Conservation (phyloP, 2,113 vertebrate genomes). For the Promerops cafer region DNA sequence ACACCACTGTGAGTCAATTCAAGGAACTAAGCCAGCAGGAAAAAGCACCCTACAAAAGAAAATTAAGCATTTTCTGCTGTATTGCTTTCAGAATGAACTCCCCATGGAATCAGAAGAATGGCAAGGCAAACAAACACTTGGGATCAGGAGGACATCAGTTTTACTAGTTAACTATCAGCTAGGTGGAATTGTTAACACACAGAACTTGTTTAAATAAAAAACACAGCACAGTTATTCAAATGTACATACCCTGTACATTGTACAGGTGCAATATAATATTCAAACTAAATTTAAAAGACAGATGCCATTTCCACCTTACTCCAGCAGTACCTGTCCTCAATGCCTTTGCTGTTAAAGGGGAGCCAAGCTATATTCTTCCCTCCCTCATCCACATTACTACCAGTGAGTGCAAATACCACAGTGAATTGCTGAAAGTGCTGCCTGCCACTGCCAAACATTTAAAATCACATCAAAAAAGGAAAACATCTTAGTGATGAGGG, state of each 20-base stretch:
- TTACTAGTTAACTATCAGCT: background rate
- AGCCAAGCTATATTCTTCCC: background rate
- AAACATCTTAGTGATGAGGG: background rate
- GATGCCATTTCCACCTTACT: background rate
- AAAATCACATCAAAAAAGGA: background rate
- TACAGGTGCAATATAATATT: background rate
- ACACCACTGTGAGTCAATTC: background rate
- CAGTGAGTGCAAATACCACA: background rate
- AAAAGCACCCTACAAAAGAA: background rate
- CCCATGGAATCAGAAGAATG: background rate
- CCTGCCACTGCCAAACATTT: background rate
- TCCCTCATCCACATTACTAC: background rate
- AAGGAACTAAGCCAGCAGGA: background rate
- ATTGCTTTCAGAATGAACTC: background rate
- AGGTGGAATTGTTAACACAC: background rate
- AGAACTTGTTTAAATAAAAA: background rate
- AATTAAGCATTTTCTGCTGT: background rate
- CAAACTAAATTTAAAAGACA: background rate
- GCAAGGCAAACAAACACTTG: background rate
- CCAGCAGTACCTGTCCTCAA: background rate
- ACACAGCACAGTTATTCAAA: background rate
- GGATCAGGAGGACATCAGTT: background rate
- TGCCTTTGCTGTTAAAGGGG: background rate
- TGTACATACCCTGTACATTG: background rate
- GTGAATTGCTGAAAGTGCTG: background rate